Conservation (phyloP, 2,888 invertebrate genomes). For the Ypsolopha sequella region DNA sequence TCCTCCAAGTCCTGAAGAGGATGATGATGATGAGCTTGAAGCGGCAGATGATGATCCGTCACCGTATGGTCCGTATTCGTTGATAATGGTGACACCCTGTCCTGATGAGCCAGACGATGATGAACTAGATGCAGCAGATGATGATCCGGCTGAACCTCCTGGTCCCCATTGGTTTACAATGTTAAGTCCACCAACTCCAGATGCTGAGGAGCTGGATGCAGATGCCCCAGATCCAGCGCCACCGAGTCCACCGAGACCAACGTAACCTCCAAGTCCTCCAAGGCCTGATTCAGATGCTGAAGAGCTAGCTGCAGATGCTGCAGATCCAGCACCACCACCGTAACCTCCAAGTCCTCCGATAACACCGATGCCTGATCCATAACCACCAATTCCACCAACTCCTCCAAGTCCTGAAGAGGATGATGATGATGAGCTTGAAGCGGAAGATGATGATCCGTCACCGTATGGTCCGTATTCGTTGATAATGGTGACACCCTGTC, state of each 20-base stretch:
- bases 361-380: not conserved
- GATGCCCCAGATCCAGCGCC: conserved; percentile 3
- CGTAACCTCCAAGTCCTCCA: conserved; percentile 2
- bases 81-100: not conserved
- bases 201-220: conserved; percentile 2
- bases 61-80: conserved; percentile 4
- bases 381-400: not conserved
- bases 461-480: conserved; percentile 4
- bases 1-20: not conserved
- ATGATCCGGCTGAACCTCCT: not conserved
- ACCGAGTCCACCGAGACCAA: not conserved
- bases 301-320: conserved; percentile 6
- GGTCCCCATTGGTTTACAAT: not conserved
- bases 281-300: conserved; percentile 9
- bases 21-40: not conserved
- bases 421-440: not conserved
- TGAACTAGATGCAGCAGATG: conserved; percentile 2
- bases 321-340: not conserved
- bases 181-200: not conserved
- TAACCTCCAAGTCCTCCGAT: not conserved
- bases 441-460: not conserved
- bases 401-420: not conserved
- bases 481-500: not conserved
- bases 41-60: not conserved
- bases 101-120: not conserved